These are phyloP conservation scores for Mobula birostris DNA, from an alignment of 2,113 vertebrate species.

Conservation along the genomic window DNA sequence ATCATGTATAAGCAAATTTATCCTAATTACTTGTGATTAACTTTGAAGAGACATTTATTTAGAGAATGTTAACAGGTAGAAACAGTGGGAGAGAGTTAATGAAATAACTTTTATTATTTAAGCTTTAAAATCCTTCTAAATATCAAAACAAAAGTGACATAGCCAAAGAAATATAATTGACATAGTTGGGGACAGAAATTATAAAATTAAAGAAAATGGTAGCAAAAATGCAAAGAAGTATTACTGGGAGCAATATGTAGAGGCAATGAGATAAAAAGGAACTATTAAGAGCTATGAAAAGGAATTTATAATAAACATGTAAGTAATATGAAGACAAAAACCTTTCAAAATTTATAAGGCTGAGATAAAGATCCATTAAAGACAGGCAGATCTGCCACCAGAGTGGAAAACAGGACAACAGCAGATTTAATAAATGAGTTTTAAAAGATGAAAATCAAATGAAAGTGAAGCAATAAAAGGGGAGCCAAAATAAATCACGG, in stretches of 20 bases:
- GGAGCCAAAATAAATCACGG: not conserved
- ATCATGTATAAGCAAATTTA: not conserved
- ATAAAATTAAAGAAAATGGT: not conserved
- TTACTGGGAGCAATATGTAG: not conserved
- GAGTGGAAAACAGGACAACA: not conserved
- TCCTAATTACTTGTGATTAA: too few species aligned
- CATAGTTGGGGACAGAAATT: not conserved
- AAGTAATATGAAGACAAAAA: not conserved
- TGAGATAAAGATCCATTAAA: not conserved
- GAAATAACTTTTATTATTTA: too few species aligned
- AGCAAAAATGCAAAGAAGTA: not conserved
- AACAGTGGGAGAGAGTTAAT: too few species aligned
- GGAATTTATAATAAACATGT: not conserved
- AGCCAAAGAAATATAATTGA: not conserved
- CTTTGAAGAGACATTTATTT: too few species aligned
- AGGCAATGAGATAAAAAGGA: not conserved
- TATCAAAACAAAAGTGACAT: not conserved
- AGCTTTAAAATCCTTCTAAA: too few species aligned
- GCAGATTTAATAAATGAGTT: not conserved
- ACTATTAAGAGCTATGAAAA: not conserved
- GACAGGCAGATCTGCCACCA: not conserved
- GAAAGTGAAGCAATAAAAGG: not conserved
- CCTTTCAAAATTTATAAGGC: not conserved
- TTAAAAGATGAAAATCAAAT: not conserved
- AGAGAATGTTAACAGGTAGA: too few species aligned